These are phyloP conservation scores for Ceratoteleas bidentatus DNA, from an alignment of 1,140 invertebrate genomes.

Conservation along the genomic window DNA sequence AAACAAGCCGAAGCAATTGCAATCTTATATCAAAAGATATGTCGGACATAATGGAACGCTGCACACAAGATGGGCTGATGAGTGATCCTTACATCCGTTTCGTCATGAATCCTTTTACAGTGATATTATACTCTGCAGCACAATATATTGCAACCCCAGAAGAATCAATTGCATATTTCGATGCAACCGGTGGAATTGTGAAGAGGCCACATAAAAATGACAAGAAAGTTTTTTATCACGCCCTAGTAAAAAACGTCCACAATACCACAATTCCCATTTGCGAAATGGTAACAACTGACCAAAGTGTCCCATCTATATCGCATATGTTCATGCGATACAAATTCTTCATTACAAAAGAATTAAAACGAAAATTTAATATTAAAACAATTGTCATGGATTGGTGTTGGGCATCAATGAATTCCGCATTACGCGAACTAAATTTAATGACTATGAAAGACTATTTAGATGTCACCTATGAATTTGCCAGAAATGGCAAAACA, in stretches of 20 bases:
- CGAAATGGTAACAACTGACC: slow-evolving; percentile 5
- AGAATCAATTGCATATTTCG: not conserved
- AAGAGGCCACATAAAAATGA: not conserved
- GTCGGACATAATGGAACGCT: slow-evolving; percentile 11
- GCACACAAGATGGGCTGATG: not conserved
- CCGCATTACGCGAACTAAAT: not conserved
- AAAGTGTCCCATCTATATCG: slow-evolving; percentile 3
- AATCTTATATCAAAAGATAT: slow-evolving; percentile 12
- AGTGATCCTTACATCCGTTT: slow-evolving; percentile 19
- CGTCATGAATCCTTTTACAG: slow-evolving; percentile 3
- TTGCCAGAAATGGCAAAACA: not conserved
- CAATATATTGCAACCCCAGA: slow-evolving; percentile 12
- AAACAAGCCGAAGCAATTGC: not conserved
- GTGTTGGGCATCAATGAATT: slow-evolving; percentile 24
- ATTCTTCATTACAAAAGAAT: not conserved
- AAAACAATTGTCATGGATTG: slow-evolving; percentile 17
- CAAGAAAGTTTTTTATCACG: slow-evolving; percentile 7
- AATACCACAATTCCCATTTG: slow-evolving; percentile 6
- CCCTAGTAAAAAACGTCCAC: not conserved
- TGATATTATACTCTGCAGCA: not conserved
- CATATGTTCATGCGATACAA: slow-evolving; percentile 5
- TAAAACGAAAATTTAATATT: not conserved
- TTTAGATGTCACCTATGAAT: slow-evolving; percentile 6
- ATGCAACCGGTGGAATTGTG: slow-evolving; percentile 7
- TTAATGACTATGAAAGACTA: not conserved